A percentile compares a stretch with the other conserved stretches of the same genome.
phyloP scores from a whole-genome alignment of 2,113 vertebrate genomes.

The Antechinus flavipes region DNA sequence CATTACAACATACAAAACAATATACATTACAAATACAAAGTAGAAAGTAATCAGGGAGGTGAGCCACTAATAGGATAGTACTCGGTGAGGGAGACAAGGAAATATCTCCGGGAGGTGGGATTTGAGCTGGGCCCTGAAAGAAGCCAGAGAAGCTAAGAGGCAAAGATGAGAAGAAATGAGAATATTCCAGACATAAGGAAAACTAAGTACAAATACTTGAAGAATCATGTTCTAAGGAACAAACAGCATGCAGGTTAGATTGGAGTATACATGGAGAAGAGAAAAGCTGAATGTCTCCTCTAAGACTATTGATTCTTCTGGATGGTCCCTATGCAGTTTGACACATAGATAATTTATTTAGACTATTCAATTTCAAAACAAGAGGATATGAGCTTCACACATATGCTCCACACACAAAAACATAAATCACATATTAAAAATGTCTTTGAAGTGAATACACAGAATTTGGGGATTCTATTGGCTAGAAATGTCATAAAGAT shows the following conservation, averaged over 20 bases:
- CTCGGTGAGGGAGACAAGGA: not conserved
- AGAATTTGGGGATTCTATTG: not conserved
- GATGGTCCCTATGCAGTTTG: not conserved
- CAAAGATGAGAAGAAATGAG: not conserved
- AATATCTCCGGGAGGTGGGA: not conserved
- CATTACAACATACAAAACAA: not conserved
- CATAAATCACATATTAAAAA: not conserved
- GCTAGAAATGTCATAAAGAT: not conserved
- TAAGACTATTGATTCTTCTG: not conserved
- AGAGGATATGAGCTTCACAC: not conserved
- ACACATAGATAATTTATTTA: not conserved
- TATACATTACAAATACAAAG: not conserved
- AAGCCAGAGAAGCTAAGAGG: not conserved
- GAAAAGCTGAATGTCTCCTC: not conserved
- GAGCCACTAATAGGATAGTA: not conserved
- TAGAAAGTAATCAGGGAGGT: not conserved
- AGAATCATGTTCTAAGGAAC: not conserved
- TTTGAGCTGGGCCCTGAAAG: not conserved
- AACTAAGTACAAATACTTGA: not conserved
- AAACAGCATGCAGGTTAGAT: not conserved
- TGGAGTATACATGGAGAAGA: not conserved
- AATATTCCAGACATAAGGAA: not conserved
- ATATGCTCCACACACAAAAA: not conserved
- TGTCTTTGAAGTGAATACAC: not conserved
- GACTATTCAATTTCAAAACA: not conserved